A percentile compares a stretch with the other conserved stretches of the same genome.
These are phyloP conservation scores for Pseudolaguvia tuberculata DNA, from an alignment of 2,113 vertebrate genomes.

Conservation along the genomic window DNA sequence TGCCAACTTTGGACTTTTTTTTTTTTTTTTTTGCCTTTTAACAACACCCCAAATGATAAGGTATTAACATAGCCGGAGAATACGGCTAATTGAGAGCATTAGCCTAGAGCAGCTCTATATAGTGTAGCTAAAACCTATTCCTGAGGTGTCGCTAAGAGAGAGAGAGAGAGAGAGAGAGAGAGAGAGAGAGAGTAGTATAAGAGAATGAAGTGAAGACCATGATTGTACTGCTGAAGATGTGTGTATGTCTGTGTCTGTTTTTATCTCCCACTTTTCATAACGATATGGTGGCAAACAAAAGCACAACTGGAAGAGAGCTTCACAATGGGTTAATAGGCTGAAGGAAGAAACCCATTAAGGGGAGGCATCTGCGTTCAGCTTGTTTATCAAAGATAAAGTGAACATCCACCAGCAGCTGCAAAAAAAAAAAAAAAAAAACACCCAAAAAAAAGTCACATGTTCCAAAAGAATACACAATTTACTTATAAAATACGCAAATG, in stretches of 20 bases:
- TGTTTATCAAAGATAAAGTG: conserved; percentile 55
- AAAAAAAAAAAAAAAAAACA: conserved; percentile 34
- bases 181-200: background rate
- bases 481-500: conserved; percentile 86
- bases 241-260: background rate
- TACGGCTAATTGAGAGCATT: conserved; percentile 45
- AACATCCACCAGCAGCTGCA: conserved; percentile 48
- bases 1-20: conserved; percentile 58
- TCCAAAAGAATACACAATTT: conserved; percentile 66
- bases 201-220: background rate
- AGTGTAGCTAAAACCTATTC: background rate
- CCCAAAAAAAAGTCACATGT: conserved; percentile 43
- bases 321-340: conserved; percentile 51
- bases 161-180: too few species aligned
- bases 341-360: conserved; percentile 45
- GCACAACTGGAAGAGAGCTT: conserved; percentile 26
- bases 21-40: conserved; percentile 70
- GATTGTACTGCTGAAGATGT: conserved; percentile 26
- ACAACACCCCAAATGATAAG: conserved; percentile 62
- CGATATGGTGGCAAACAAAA: conserved; percentile 34
- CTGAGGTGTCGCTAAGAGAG: conserved; percentile 6
- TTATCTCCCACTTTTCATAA: background rate
- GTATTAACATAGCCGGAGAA: conserved; percentile 59
- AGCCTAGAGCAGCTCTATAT: conserved; percentile 17
- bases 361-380: conserved; percentile 39